Evolutionary conservation across 2,113 vertebrate species (phyloP), one percentile per base, ranked within the genome.

Genomic region (Eolophus roseicapilla): DNA sequence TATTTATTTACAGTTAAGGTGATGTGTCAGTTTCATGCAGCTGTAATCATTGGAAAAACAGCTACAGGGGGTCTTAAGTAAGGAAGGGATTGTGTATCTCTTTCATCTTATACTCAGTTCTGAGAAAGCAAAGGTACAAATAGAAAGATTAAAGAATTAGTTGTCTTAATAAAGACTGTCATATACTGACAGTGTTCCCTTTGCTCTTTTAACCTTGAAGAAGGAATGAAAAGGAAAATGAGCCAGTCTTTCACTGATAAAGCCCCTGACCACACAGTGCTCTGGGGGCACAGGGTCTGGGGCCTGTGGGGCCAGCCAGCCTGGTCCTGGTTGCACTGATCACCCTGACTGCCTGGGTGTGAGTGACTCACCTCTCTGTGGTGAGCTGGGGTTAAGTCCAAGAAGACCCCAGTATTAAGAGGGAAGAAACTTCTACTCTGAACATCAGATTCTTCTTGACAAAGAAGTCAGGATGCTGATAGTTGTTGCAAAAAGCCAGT

Each of bases 1-100:
- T 21, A 53, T 70, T 68, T 87, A 44, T 94, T 93, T 75, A 59
- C 47, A 71, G 50, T 70, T 91, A 35, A 16, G 57, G 17, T 89
- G 81, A 50, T n/a, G 29, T 73, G 52, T 7, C 17, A 73, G 18
- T 31, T 63, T 82, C 76, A 82, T n/a, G 65, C 31, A 17, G 6
- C n/a, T 92, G 21, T 57, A 82, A 8, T 63, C n/a, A 67, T 46
- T 43, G 41, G 28, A 82, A 87, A 80, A 84, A 7, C 8, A 2
- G 35, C 52, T 82, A 21, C 24, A 68, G 37, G 37, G 41, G 8
- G 19, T 67, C 37, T 49, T 85, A 53, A 20, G 24, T 76, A 59
- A 79, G 29, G n/a, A 71, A 78, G 29, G 25, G 11, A 63, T 11
- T 20, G 28, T 0, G 0, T 43, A 25, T 35, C 31, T 89, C 50